phyloP scores from a whole-genome alignment of 2,888 invertebrate genomes.

The Pharmacophagus antenor region DNA sequence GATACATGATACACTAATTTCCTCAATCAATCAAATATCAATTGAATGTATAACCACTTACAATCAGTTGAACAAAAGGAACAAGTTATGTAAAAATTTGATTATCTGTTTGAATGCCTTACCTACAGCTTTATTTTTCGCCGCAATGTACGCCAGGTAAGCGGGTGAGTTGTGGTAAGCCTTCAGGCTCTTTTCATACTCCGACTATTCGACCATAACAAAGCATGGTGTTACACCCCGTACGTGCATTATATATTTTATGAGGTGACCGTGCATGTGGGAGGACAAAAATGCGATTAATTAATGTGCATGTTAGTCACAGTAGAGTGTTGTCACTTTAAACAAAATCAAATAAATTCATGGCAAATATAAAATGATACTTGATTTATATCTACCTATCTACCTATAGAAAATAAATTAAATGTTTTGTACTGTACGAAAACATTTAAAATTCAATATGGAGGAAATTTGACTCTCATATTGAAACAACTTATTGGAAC shows the following conservation, averaged over 20 bases:
- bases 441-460: too few species aligned
- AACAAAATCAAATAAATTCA: conserved; percentile 25
- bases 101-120: conserved; percentile 50
- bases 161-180: conserved; percentile 97
- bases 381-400: background rate
- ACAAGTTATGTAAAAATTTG: background rate
- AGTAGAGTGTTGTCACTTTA: conserved; percentile 21
- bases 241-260: conserved; percentile 51
- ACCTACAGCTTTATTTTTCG: conserved; percentile 94
- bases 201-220: conserved; percentile 78
- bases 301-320: conserved; percentile 69
- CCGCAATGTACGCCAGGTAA: conserved; percentile 94
- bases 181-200: conserved; percentile 96
- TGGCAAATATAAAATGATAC: background rate
- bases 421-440: too few species aligned
- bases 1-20: too few species aligned
- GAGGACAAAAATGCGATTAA: conserved; percentile 56
- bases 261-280: conserved; percentile 69
- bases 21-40: too few species aligned
- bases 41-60: too few species aligned
- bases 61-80: too few species aligned
- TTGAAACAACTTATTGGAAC: too few species aligned
- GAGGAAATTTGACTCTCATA: too few species aligned
- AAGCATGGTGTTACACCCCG: conserved; percentile 37
- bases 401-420: background rate